Conservation (phyloP, 1,140 invertebrate species). For the Brachionus plicatilis region DNA sequence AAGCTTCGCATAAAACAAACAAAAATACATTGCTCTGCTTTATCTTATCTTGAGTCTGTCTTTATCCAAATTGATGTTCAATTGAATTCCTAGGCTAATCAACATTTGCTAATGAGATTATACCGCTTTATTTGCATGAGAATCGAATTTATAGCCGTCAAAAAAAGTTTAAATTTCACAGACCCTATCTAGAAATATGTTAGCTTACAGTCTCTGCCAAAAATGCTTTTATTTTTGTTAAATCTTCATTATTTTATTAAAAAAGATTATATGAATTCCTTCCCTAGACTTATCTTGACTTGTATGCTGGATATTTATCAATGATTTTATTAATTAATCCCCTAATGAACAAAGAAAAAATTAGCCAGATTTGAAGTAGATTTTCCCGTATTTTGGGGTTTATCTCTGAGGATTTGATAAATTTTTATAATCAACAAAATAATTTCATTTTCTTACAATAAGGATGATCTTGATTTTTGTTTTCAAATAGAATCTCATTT, state of each 20-base stretch:
- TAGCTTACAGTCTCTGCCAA: background rate
- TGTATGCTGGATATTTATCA: background rate
- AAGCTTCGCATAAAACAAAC: slow-evolving; percentile 1
- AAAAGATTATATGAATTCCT: background rate
- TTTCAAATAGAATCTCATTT: background rate
- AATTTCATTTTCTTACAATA: background rate
- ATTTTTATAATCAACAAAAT: background rate
- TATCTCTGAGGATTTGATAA: background rate
- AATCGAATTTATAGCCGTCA: background rate
- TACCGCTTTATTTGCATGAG: background rate
- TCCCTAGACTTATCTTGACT: background rate
- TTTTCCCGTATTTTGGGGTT: background rate
- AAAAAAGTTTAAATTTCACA: background rate
- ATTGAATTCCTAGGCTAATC: background rate
- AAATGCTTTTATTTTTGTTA: background rate
- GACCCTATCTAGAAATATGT: background rate
- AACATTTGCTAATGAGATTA: slow-evolving; percentile 29
- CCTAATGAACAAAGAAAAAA: background rate
- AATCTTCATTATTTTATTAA: background rate
- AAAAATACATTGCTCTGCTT: background rate
- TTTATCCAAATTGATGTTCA: background rate
- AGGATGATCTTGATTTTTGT: background rate
- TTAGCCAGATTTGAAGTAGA: background rate
- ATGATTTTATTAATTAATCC: background rate
- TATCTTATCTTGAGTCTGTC: slow-evolving; percentile 19